Percentiles rank a stretch among this genome's conserved stretches.
phyloP scores from a whole-genome alignment of 2,888 invertebrate species.

The Autographa pulchrina region DNA sequence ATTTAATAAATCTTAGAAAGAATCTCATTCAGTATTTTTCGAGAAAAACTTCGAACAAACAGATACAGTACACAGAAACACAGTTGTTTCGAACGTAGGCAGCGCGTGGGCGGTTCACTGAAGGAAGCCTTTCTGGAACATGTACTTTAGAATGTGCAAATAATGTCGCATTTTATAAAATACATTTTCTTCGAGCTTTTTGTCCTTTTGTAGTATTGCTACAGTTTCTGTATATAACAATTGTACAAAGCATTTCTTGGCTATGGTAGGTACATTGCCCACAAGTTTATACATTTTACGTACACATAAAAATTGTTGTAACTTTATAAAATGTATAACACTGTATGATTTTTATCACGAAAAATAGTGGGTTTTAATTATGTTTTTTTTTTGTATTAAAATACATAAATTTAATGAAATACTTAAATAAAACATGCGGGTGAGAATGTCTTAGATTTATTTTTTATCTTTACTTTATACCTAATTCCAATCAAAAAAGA shows the following conservation, averaged over 20 bases:
- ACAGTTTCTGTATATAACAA: not conserved
- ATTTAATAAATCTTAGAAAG: not conserved
- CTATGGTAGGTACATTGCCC: not conserved
- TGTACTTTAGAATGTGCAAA: slow-evolving; percentile 2
- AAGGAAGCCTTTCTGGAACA: not conserved
- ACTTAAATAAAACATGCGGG: too few relatives aligned
- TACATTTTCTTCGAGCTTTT: not conserved
- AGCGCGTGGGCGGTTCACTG: not conserved
- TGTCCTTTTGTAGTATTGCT: not conserved
- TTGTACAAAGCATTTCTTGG: not conserved
- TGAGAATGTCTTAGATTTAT: too few relatives aligned
- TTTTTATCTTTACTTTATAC: too few relatives aligned
- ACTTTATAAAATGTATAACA: too few relatives aligned
- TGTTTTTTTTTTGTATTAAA: too few relatives aligned
- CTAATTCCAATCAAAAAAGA: too few relatives aligned
- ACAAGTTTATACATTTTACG: too few relatives aligned
- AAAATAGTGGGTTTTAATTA: too few relatives aligned
- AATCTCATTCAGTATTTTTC: not conserved
- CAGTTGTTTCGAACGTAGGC: not conserved
- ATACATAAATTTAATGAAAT: too few relatives aligned
- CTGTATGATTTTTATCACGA: too few relatives aligned
- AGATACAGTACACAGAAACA: not conserved
- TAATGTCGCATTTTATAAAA: not conserved
- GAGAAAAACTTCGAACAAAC: not conserved
- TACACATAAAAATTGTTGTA: too few relatives aligned